Conservation (phyloP, 92 coral and sea anemone species). For the Siderastrea radians region DNA sequence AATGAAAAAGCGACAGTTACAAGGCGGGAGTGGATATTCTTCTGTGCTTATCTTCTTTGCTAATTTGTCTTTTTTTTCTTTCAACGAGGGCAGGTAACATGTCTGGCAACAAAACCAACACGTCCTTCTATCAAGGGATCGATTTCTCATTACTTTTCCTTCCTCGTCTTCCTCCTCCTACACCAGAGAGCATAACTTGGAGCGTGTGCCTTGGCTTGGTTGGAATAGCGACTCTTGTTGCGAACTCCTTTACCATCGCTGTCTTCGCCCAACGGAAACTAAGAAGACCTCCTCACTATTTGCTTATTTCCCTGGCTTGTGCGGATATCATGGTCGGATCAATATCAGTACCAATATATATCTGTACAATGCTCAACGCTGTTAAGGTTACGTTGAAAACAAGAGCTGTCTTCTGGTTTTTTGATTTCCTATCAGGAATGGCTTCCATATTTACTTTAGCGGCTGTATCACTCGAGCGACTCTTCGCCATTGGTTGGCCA, state of each 20-base stretch:
- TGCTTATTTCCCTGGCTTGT: constrained; percentile 26
- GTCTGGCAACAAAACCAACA: not conserved
- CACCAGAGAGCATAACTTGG: not conserved
- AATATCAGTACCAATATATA: constrained; percentile 10
- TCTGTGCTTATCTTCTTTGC: not conserved
- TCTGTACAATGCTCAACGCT: not conserved
- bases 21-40: no score
- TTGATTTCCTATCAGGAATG: constrained; percentile 60
- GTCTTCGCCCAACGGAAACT: constrained; percentile 18
- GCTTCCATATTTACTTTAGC: constrained; percentile 68
- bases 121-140: not conserved
- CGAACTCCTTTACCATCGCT: not conserved
- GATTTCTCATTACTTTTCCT: not conserved
- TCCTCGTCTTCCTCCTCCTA: not conserved
- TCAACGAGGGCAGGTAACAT: not conserved
- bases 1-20: no score
- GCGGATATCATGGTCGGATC: constrained; percentile 15
- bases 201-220: not conserved
- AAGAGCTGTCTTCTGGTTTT: constrained; percentile 35
- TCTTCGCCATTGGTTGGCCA: constrained; percentile 72
- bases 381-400: not conserved
- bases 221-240: not conserved
- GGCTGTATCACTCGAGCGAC: constrained; percentile 65
- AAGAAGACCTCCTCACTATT: constrained; percentile 14
- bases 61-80: not conserved